A percentile compares a stretch with the other conserved stretches of the same genome.
Evolutionary conservation across 2,797 vertebrate genomes (phyloP).

Genomic region (Hirundo rustica): DNA sequence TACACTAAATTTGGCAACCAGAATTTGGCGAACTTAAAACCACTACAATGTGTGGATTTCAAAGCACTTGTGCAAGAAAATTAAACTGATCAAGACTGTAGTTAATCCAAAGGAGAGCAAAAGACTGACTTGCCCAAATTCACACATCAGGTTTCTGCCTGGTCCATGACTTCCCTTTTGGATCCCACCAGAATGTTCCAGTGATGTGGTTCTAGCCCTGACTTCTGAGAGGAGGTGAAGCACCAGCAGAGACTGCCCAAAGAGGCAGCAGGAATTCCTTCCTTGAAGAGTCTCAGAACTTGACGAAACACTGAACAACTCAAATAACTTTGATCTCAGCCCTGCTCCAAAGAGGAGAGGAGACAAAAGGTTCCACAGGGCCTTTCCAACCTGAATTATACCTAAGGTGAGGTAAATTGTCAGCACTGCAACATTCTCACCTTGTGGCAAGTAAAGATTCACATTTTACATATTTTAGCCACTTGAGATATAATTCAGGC

Average conservation of each 20-base stretch:
- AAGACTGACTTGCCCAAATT: neutral
- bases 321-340: neutral
- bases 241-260: neutral
- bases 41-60: neutral
- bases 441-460: neutral
- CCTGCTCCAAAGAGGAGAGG: neutral
- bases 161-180: neutral
- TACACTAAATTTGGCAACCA: too few species aligned
- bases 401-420: neutral
- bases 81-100: neutral
- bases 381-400: neutral
- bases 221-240: rapidly evolving
- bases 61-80: neutral
- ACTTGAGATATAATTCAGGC: neutral
- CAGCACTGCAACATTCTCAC: neutral
- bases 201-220: neutral
- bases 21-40: too few species aligned
- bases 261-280: neutral
- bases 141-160: neutral
- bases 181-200: neutral
- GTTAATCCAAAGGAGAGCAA: neutral
- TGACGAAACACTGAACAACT: neutral
- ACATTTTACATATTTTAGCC: neutral
- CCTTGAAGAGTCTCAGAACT: neutral
- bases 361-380: neutral